Conservation (phyloP, 2,888 invertebrate species). For the Leptogaster cylindrica region DNA sequence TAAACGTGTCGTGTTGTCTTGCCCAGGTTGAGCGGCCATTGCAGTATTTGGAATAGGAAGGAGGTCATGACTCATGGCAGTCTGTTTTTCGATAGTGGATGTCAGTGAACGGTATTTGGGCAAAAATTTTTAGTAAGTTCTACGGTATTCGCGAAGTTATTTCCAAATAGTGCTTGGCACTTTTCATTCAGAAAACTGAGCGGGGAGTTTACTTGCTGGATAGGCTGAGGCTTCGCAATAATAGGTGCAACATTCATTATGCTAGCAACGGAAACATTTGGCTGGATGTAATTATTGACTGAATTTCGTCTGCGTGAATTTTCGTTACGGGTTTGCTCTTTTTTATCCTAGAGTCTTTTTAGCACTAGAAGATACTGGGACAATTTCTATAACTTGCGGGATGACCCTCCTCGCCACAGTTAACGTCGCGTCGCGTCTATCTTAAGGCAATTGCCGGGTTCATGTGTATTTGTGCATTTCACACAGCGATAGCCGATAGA, state of each 20-base stretch:
- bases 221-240: background rate
- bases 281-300: background rate
- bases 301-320: background rate
- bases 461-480: background rate
- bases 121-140: background rate
- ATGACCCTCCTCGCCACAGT: background rate
- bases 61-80: background rate
- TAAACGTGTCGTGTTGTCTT: no score
- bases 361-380: background rate
- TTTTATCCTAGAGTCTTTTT: no score
- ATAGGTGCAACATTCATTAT: background rate
- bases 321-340: no score
- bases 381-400: background rate
- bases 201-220: background rate
- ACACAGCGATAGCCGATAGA: background rate
- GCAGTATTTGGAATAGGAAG: background rate
- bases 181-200: background rate
- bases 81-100: background rate
- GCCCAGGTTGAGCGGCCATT: background rate
- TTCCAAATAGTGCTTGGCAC: background rate
- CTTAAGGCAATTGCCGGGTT: background rate
- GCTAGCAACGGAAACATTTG: background rate
- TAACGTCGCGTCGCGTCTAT: background rate
- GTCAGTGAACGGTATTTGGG: background rate
- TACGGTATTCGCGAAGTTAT: background rate